Evolutionary conservation across 2,113 vertebrate genomes (phyloP), one percentile per base, ranked within the genome.

Genomic region (Chaetorhynchus papuensis): DNA sequence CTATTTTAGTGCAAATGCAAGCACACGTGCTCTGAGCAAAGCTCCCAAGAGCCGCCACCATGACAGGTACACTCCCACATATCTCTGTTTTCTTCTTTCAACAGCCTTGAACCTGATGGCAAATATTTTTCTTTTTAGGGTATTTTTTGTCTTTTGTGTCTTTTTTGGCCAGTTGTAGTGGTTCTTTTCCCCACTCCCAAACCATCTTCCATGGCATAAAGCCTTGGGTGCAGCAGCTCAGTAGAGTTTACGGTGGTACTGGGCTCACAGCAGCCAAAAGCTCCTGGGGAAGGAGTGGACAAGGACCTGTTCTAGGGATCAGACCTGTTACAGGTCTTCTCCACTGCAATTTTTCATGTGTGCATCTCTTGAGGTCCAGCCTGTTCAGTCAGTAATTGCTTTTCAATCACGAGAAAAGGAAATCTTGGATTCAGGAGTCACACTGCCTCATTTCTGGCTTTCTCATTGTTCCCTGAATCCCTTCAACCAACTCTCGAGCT

Each of bases 1-100:
- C 83, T 92, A 89, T 93, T 95, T 96, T 78, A 52, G 76, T 68
- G 59, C 76, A 70, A 89, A 77, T 28, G 54, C 39, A 87, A 80
- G 64, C 35, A 86, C 68, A 80, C 0, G 4, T 74, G 41, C 59
- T 69, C 74, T 31, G 20, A 93, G 70, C 65, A 77, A 47, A n/a
- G 64, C 70, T 92, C 66, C 79, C 57, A 61, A 66, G 71, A 83
- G 72, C 64, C 47, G 44, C 26, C 26, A 8, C 41, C 45, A 31
- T 33, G 45, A 61, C 66, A 85, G 74, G 71, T 65, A 83, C 15
- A 13, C 23, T 35, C 35, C 42, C 30, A 19, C 30, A 16, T 45
- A 4, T 12, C 21, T 59, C 11, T 27, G 22, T 71, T 49, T 8
- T 33, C 41, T 59, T 42, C 66, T 72, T 94, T 9, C 71, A 92